These are phyloP conservation scores for Empis livida DNA, from an alignment of 2,888 invertebrate species.

Conservation along the genomic window DNA sequence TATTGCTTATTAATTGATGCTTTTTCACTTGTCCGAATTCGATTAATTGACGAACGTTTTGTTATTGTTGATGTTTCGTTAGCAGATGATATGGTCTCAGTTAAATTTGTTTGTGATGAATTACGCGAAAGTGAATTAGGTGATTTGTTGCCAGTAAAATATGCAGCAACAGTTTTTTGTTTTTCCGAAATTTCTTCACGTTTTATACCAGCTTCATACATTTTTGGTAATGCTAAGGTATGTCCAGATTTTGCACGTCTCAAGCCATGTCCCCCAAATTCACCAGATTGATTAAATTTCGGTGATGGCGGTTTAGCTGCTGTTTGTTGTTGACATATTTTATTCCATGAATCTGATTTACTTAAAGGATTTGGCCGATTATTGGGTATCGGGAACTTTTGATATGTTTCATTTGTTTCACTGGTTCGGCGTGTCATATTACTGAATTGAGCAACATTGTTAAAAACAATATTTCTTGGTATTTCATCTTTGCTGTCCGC, in stretches of 20 bases:
- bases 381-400: constrained; percentile 19
- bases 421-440: constrained; percentile 27
- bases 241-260: constrained; percentile 60
- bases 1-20: constrained; percentile 35
- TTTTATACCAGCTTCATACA: constrained; percentile 65
- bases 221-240: constrained; percentile 58
- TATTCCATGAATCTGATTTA: constrained; percentile 73
- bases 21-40: constrained; percentile 40
- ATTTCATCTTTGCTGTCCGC: constrained; percentile 14
- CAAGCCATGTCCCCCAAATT: constrained; percentile 13
- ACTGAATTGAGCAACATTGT: constrained; percentile 29
- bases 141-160: constrained; percentile 44
- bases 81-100: not conserved
- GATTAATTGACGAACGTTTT: constrained; percentile 31
- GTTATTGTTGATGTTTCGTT: not conserved
- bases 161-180: constrained; percentile 59
- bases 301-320: constrained; percentile 19
- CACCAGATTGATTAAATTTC: constrained; percentile 22
- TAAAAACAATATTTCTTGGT: constrained; percentile 31
- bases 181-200: constrained; percentile 56
- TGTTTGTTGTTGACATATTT: constrained; percentile 38
- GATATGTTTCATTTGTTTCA: constrained; percentile 13
- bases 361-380: constrained; percentile 36
- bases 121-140: constrained; percentile 26
- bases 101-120: constrained; percentile 18